Percentiles rank a stretch among this genome's conserved stretches.
Conservation (phyloP, 2,797 vertebrate genomes). For the Amazonetta brasiliensis region DNA sequence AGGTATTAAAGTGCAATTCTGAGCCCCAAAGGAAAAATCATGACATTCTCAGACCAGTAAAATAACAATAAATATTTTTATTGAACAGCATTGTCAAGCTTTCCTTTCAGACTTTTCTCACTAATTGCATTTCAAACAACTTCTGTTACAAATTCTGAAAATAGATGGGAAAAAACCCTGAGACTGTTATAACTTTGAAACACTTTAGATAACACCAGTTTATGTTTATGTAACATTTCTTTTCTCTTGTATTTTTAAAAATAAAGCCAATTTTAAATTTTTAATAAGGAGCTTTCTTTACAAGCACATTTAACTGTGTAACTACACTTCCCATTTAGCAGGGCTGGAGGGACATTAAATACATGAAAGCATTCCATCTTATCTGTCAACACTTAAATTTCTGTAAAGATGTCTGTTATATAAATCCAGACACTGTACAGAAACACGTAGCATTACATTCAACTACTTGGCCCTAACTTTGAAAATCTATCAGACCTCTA, state of each 20-base stretch:
- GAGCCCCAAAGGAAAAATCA: constrained; percentile 67
- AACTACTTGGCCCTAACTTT: not conserved
- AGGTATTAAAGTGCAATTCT: constrained; percentile 61
- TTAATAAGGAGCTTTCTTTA: constrained; percentile 62
- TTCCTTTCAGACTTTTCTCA: constrained; percentile 69
- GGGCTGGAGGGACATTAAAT: constrained; percentile 41
- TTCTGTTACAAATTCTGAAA: constrained; percentile 51
- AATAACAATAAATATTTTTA: constrained; percentile 75
- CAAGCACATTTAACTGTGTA: not conserved
- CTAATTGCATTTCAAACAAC: constrained; percentile 70
- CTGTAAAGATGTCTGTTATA: constrained; percentile 9
- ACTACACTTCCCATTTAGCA: constrained; percentile 52
- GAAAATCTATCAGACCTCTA: not conserved
- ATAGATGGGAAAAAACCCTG: constrained; percentile 9
- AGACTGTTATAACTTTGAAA: constrained; percentile 51
- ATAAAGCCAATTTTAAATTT: constrained; percentile 53
- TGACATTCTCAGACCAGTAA: constrained; percentile 64
- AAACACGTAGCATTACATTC: constrained; percentile 15
- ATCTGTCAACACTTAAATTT: constrained; percentile 26
- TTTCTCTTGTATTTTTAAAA: constrained; percentile 62
- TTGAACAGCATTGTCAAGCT: constrained; percentile 68
- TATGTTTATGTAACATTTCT: constrained; percentile 65
- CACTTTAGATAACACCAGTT: constrained; percentile 51
- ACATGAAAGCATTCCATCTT: constrained; percentile 42
- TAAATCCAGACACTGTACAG: not conserved